phyloP scores from a whole-genome alignment of 2,113 vertebrate species.

The Alces alces region DNA sequence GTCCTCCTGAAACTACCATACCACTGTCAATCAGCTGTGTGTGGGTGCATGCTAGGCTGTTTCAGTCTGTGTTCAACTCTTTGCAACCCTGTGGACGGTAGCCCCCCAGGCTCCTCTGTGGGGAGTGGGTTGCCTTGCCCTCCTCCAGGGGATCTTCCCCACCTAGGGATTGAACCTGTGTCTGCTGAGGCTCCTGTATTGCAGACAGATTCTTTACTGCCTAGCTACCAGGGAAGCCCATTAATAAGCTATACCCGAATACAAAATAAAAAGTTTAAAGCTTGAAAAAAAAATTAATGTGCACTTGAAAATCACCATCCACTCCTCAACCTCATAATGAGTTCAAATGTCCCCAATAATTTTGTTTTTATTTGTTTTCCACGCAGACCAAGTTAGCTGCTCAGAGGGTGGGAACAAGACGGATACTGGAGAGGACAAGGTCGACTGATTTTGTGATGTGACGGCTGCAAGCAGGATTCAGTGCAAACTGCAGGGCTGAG shows the following conservation, averaged over 20 bases:
- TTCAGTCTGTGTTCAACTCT: not conserved
- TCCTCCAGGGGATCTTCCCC: not conserved
- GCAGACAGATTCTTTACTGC: not conserved
- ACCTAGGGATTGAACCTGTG: not conserved
- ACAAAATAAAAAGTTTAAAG: not conserved
- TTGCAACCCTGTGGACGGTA: fast-evolving
- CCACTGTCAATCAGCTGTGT: not conserved
- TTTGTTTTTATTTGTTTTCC: no score
- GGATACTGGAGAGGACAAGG: fast-evolving
- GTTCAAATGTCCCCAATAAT: not conserved
- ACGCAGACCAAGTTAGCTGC: not conserved
- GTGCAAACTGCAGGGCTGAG: not conserved
- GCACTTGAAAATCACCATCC: not conserved
- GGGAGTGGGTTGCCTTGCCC: not conserved
- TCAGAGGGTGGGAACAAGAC: not conserved
- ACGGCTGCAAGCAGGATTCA: no score
- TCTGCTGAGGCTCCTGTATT: not conserved
- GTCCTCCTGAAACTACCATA: not conserved
- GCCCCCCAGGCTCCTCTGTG: not conserved
- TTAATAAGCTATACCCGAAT: not conserved
- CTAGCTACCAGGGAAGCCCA: not conserved
- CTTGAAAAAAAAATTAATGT: not conserved
- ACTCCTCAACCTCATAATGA: not conserved
- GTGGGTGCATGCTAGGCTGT: not conserved
- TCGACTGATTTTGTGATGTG: fast-evolving